Base-by-base conservation (phyloP, 2,797 vertebrate genomes). In the Nasua narica region DNA sequence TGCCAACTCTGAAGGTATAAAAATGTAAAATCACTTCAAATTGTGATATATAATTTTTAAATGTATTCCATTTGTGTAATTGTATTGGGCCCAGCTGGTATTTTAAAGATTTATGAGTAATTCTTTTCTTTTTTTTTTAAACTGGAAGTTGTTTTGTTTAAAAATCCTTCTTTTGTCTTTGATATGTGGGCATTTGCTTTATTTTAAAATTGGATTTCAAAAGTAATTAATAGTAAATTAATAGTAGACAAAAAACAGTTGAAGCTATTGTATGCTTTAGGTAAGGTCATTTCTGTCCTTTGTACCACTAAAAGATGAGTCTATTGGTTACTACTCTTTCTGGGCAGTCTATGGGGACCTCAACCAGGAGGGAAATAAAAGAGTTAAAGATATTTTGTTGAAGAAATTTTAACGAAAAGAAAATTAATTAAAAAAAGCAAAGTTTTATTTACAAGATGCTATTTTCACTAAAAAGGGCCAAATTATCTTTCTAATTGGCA, bases 1-100 rank as follows among this genome's bases (percentile, higher is more conserved):
- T 98, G 97, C 95, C 96, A 97, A 97, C 23, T 93, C 19, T 37
- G 94, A 97, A 97, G 90, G 74, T 92, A 92, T 93, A 95, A 97
- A 98, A 96, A 94, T 90, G n/a, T 85, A 84, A 96, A 96, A 90
- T 91, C 35, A 48, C 52, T 92, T 97, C 81, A 79, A 81, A 93
- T 83, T 74, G 82, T 95, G 76, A 50, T 87, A 76, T 92, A 32
- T 88, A 74, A 96, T 74, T 93, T 90, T 92, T 54, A 97, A 96
- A 94, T 90, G 46, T 91, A 90, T 92, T 77, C 32, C 70, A 91
- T 94, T 96, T 92, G 50, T 74, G 67, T 96, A 95, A 97, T 96
- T 95, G 52, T 94, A 84, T 60, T 86, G 87, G 37, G 35, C 27
- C 72, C 90, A 97, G 58, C 95, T 97, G 96, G 67, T 77, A 89